Base-by-base conservation (phyloP, 2,113 vertebrate species). In the Glaucidium brasilianum region DNA sequence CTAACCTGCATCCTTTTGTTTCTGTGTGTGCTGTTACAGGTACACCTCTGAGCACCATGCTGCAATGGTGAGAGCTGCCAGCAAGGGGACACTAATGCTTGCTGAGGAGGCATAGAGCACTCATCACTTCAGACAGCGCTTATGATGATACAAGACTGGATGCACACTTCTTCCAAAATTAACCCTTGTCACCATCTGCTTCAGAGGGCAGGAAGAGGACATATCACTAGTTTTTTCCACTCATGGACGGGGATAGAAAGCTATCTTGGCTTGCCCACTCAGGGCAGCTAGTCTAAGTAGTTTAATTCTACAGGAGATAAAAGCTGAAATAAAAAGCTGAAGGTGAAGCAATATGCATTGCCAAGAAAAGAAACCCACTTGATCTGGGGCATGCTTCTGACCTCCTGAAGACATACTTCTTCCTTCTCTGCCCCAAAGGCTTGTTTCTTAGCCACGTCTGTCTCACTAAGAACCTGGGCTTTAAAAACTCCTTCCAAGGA, bases 31-130 rank as follows among this genome's bases (percentile, higher is more conserved):
- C 63, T 84, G 19, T 27, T 49, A 29, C 11, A 22, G 37, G 20
- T 5, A 14, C 3, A 32, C 3, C 39, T 72, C 23, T 18, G 30
- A 68, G 62, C 58, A 53, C 10, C 1, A 0, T 0, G 1, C 53
- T 30, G 34, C 4, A 9, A 32, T 2, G 0, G 0, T 7, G 39
- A 74, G 50, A 86, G 35, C 77, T 68, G 53, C 37, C 79, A 86
- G 39, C 67, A 52, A 87, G 50, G 45, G 26, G n/a, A 76, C 32
- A 3, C 22, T 22, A 37, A 25, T 3, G 67, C 53, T 86, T 86
- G 76, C 88, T 77, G 55, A 77, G 11, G 19, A 71, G 56, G 30
- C 45, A 50, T 0, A n/a, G 0, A 0, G 49, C n/a, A 60, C 26
- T 37, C 2, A 0, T 23, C 64, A 27, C 19, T 17, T 41, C 1